Percentiles rank a stretch among this genome's conserved stretches.
Conservation (phyloP, 2,113 vertebrate species). For the Fulmarus glacialis region DNA sequence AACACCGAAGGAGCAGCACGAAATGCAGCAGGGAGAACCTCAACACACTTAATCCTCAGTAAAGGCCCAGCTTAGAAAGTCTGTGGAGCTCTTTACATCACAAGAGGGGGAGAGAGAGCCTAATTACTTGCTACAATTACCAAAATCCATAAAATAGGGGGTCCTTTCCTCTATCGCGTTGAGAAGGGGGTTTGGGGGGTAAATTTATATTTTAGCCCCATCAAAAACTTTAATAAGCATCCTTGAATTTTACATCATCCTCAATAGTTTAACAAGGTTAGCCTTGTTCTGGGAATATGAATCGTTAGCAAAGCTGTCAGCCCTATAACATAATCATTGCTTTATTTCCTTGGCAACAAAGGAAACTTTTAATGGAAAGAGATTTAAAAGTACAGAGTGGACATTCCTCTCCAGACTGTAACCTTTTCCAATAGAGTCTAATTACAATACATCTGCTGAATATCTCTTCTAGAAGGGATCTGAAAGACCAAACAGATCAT, state of each 20-base stretch:
- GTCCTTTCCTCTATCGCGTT: neutral
- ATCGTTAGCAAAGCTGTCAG: neutral
- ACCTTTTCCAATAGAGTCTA: conserved; percentile 25
- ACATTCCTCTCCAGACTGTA: neutral
- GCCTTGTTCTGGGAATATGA: neutral
- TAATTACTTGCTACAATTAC: neutral
- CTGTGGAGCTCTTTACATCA: neutral
- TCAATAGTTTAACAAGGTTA: neutral
- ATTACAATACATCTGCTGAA: conserved; percentile 35
- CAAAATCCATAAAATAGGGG: neutral
- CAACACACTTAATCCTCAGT: neutral
- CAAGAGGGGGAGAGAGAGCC: neutral
- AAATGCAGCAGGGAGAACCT: neutral
- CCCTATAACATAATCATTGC: neutral
- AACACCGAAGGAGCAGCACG: neutral
- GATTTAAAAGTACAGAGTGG: neutral
- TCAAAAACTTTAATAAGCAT: neutral
- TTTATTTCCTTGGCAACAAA: conserved; percentile 29
- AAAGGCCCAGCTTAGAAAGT: neutral
- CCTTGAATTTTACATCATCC: neutral
- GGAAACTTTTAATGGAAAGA: conserved; percentile 25
- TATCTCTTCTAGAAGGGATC: conserved; percentile 53
- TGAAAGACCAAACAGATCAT: conserved; percentile 50
- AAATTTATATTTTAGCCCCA: neutral
- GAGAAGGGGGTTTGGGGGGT: neutral